A percentile compares a stretch with the other conserved stretches of the same genome.
Conservation (phyloP, 1,140 invertebrate genomes). For the Galleria mellonella region DNA sequence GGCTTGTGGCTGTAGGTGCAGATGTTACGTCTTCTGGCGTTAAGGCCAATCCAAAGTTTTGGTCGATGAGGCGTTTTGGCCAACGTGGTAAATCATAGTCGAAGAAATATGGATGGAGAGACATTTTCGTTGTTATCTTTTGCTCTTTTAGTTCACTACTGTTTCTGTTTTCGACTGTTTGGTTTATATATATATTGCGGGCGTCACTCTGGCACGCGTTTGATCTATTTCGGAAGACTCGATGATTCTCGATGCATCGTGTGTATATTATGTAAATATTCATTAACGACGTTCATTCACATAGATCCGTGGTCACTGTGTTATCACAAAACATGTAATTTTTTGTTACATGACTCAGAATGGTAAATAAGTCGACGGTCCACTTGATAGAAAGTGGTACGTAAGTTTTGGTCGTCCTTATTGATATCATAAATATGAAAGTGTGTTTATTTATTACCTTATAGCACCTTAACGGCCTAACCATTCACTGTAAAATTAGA, state of each 20-base stretch:
- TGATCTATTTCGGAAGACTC: conserved; percentile 5
- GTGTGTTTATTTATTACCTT: too few relatives aligned
- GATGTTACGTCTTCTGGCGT: conserved; percentile 44
- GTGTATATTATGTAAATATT: too few relatives aligned
- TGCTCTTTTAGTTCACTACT: conserved; percentile 22
- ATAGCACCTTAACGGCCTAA: too few relatives aligned
- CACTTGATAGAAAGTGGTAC: too few relatives aligned
- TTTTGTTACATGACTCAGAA: too few relatives aligned
- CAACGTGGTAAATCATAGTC: conserved; percentile 46
- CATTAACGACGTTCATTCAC: too few relatives aligned
- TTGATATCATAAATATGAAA: too few relatives aligned
- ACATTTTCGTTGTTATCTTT: conserved; percentile 30
- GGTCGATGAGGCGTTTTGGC: conserved; percentile 44
- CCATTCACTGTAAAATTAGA: too few relatives aligned
- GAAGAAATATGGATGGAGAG: conserved; percentile 46
- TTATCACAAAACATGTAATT: too few relatives aligned
- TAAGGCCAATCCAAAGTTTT: conserved; percentile 51
- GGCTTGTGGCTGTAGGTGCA: conserved; percentile 36
- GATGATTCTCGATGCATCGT: conserved; percentile 2
- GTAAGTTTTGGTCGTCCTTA: too few relatives aligned
- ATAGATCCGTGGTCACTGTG: too few relatives aligned
- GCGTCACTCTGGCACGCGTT: conserved; percentile 10
- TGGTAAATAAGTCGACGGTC: too few relatives aligned
- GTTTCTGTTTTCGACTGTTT: conserved; percentile 9
- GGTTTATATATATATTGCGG: conserved; percentile 39